A percentile compares a stretch with the other conserved stretches of the same genome.
phyloP scores from a whole-genome alignment of 2,888 invertebrate species.

The Chironomus riparius region DNA sequence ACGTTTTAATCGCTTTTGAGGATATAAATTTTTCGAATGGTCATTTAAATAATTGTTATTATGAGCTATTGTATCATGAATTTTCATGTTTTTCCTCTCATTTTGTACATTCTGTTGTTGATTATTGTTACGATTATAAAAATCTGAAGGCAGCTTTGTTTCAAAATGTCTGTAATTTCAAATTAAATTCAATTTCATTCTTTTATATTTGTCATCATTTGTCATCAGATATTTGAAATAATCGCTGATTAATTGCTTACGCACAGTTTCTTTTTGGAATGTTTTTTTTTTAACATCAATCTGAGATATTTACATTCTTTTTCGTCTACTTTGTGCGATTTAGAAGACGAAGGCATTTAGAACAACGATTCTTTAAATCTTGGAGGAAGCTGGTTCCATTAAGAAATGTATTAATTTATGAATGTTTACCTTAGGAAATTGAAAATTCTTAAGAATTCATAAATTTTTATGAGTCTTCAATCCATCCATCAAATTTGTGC shows the following conservation, averaged over 20 bases:
- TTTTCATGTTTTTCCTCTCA: constrained; percentile 14
- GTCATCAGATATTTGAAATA: background rate
- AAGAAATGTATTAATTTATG: no score
- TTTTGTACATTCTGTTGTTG: constrained; percentile 17
- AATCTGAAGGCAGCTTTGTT: constrained; percentile 11
- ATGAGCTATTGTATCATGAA: background rate
- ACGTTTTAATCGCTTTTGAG: constrained; percentile 17
- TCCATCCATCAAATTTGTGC: no score
- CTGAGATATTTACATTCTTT: no score
- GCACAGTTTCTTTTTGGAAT: background rate
- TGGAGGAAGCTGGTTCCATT: no score
- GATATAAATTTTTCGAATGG: background rate
- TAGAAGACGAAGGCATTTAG: no score
- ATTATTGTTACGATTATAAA: constrained; percentile 18
- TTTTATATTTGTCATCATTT: background rate
- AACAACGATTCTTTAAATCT: no score
- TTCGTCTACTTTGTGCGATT: no score
- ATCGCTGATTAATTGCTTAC: background rate
- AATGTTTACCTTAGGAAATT: no score
- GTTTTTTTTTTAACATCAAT: no score
- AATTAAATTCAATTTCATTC: background rate
- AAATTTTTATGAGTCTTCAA: no score
- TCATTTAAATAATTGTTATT: constrained; percentile 15
- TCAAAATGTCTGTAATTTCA: background rate
- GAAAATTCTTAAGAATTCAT: no score